A percentile compares a stretch with the other conserved stretches of the same genome.
Conservation (phyloP, 2,797 vertebrate species). For the Takifugu ocellatus region DNA sequence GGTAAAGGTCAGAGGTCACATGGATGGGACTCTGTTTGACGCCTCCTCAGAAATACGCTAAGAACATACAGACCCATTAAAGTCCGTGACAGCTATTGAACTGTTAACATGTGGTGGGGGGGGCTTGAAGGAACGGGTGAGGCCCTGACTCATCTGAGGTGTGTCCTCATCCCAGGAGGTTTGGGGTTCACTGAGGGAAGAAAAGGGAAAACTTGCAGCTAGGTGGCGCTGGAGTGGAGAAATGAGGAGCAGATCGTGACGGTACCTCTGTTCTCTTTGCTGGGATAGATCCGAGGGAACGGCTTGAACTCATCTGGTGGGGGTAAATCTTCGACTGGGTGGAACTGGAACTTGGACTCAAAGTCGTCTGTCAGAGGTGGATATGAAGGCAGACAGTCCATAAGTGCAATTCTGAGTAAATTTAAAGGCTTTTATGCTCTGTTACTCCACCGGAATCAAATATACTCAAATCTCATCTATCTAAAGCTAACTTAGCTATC, state of each 20-base stretch:
- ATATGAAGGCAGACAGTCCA: background rate
- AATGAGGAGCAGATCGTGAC: background rate
- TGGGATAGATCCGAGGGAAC: slow-evolving; percentile 90
- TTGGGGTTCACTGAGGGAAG: slow-evolving; percentile 73
- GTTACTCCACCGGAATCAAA: no score
- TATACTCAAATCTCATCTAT: no score
- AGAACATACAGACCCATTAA: slow-evolving; percentile 8
- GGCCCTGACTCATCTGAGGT: slow-evolving; percentile 73
- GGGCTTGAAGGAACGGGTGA: slow-evolving; percentile 4
- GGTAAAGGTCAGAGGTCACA: slow-evolving; percentile 60
- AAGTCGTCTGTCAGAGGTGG: slow-evolving; percentile 83
- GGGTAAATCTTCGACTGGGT: slow-evolving; percentile 91
- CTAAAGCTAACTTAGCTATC: no score
- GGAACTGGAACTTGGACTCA: slow-evolving; percentile 98
- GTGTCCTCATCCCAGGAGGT: slow-evolving; percentile 79
- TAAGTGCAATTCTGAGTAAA: no score
- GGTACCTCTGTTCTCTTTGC: slow-evolving; percentile 88
- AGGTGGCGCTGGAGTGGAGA: background rate
- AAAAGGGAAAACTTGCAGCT: background rate
- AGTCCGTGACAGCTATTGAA: slow-evolving; percentile 10
- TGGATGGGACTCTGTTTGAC: slow-evolving; percentile 40
- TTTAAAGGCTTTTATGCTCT: no score
- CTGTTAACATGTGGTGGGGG: slow-evolving; percentile 7
- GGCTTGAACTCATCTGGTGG: slow-evolving; percentile 92
- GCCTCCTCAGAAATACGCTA: slow-evolving; percentile 15